Percentiles rank a stretch among this genome's conserved stretches.
These are phyloP conservation scores for Muricea muricata DNA, from an alignment of 92 coral and sea anemone species.

Conservation along the genomic window DNA sequence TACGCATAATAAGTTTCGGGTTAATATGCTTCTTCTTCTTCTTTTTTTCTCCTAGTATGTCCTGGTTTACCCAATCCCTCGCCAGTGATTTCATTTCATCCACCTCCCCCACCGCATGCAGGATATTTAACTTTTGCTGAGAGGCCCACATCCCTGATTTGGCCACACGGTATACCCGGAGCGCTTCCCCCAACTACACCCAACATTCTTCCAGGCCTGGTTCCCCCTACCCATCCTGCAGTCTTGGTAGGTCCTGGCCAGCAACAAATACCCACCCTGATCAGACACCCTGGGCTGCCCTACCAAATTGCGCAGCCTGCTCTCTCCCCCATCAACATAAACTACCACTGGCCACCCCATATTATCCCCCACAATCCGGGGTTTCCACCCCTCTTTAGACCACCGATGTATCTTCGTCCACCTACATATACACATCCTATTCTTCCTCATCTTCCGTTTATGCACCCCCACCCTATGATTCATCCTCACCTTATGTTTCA, in stretches of 20 bases:
- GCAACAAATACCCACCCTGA: conserved; percentile 26
- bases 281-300: conserved; percentile 26
- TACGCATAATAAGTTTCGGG: no score
- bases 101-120: conserved; percentile 5
- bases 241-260: conserved; percentile 22
- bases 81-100: background rate
- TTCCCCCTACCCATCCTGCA: conserved; percentile 43
- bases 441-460: background rate
- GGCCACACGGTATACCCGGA: conserved; percentile 1
- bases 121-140: conserved; percentile 15
- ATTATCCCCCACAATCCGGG: conserved; percentile 42
- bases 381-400: conserved; percentile 33
- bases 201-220: conserved; percentile 20
- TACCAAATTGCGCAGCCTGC: conserved; percentile 20
- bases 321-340: conserved; percentile 27
- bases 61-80: conserved; percentile 5
- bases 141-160: conserved; percentile 36
- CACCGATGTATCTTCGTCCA: conserved; percentile 9
- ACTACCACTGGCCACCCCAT: conserved; percentile 50
- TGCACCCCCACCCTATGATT: background rate
- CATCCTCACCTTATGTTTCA: background rate
- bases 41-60: conserved; percentile 19
- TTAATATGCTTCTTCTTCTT: no score
- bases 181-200: conserved; percentile 13
- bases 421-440: background rate